These are phyloP conservation scores for Lordiphosa stackelbergi DNA, from an alignment of 1,140 invertebrate species.

Conservation along the genomic window DNA sequence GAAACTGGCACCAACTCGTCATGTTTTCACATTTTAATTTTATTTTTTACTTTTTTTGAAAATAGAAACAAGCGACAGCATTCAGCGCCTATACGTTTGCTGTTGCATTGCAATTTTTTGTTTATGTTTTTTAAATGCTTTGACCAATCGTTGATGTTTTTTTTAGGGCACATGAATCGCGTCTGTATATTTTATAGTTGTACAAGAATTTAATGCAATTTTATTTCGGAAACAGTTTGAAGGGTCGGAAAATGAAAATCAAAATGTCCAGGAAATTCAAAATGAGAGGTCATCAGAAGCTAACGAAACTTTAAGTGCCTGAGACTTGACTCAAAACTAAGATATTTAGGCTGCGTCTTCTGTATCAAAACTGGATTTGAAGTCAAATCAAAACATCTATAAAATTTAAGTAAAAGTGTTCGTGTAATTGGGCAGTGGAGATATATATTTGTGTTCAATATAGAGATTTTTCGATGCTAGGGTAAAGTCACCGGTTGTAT, in stretches of 20 bases:
- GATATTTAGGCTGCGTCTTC: no score
- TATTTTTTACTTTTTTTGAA: constrained; percentile 19
- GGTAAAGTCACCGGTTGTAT: no score
- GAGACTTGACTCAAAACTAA: no score
- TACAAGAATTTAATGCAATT: constrained; percentile 55
- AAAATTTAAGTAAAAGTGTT: no score
- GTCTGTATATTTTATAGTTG: constrained; percentile 32
- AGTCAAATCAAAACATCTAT: no score
- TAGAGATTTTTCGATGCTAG: no score
- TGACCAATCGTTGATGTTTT: constrained; percentile 51
- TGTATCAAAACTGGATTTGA: no score
- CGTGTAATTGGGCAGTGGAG: no score
- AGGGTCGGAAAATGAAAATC: constrained; percentile 4
- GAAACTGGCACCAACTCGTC: constrained; percentile 22
- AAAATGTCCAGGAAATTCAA: no score
- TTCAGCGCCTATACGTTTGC: constrained; percentile 31
- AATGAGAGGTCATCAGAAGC: no score
- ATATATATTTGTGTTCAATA: no score
- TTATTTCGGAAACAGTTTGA: constrained; percentile 35
- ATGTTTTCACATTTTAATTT: constrained; percentile 17
- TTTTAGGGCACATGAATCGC: constrained; percentile 17
- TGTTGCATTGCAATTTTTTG: constrained; percentile 20
- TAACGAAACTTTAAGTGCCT: no score
- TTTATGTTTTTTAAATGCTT: constrained; percentile 60
- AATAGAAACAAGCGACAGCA: constrained; percentile 8